Evolutionary conservation across 2,888 invertebrate genomes (phyloP).

Genomic region (Onthophagus sagittarius): DNA sequence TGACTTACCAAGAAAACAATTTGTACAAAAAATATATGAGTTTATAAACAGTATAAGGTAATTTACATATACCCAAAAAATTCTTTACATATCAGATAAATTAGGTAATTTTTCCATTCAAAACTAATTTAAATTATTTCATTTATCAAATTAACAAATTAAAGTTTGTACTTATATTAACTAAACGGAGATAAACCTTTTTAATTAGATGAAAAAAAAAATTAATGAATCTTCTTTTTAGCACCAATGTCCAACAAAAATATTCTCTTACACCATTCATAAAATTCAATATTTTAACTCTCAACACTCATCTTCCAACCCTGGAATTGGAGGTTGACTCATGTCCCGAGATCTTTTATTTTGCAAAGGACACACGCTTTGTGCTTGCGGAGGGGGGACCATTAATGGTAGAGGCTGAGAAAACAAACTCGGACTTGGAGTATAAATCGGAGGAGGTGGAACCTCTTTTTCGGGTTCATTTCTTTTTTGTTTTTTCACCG

Average conservation of each 20-base stretch:
- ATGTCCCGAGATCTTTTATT: conserved; percentile 30
- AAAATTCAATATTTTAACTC: conserved; percentile 18
- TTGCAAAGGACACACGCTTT: conserved; percentile 35
- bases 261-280: conserved; percentile 21
- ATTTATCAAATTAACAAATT: background rate
- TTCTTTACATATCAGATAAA: background rate
- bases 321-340: conserved; percentile 44
- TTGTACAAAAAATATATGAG: conserved; percentile 15
- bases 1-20: background rate
- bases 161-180: conserved; percentile 4
- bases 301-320: conserved; percentile 39
- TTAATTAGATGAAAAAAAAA: conserved; percentile 3
- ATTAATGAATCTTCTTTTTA: conserved; percentile 3
- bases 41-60: conserved; percentile 25
- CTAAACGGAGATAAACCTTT: background rate
- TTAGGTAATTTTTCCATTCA: background rate
- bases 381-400: conserved; percentile 29
- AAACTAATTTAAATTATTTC: background rate
- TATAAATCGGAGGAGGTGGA: conserved; percentile 2
- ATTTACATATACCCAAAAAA: conserved; percentile 7
- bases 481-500: conserved; percentile 18
- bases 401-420: conserved; percentile 44
- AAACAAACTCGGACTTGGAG: conserved; percentile 47
- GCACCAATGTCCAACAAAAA: conserved; percentile 23
- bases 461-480: conserved; percentile 14